Evolutionary conservation across 2,797 vertebrate species (phyloP).

Genomic region (Thripadectes ignobilis): DNA sequence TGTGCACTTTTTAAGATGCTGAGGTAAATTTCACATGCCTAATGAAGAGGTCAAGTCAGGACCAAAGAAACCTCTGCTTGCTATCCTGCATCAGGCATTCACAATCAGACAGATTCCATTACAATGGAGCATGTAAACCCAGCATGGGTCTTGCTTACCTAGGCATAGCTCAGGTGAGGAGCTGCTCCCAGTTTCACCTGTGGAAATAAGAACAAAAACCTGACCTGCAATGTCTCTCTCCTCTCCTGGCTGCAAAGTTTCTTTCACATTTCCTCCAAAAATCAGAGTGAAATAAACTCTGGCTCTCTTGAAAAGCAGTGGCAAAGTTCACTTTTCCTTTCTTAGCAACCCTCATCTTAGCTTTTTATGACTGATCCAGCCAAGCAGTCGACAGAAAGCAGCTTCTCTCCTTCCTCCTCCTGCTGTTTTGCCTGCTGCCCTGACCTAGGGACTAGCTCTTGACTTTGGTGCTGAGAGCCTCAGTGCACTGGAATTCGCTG

Average conservation of each 20-base stretch:
- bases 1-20: neutral
- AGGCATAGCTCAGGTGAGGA: neutral
- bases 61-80: neutral
- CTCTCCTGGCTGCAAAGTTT: neutral
- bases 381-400: neutral
- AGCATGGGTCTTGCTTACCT: neutral
- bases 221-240: neutral
- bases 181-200: neutral
- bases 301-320: neutral
- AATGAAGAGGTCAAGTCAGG: neutral
- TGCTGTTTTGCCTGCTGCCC: neutral
- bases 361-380: neutral
- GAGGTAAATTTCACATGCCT: neutral
- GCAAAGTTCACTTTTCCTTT: neutral
- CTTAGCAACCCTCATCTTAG: neutral
- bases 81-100: neutral
- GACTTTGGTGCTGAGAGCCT: constrained; percentile 18
- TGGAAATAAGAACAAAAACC: neutral
- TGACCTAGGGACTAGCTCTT: constrained; percentile 31
- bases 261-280: neutral
- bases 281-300: neutral
- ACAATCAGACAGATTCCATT: neutral
- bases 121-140: neutral
- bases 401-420: neutral
- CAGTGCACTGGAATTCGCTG: constrained; percentile 37